Conservation (phyloP, 2,888 invertebrate genomes). For the Hydropsyche betteni region DNA sequence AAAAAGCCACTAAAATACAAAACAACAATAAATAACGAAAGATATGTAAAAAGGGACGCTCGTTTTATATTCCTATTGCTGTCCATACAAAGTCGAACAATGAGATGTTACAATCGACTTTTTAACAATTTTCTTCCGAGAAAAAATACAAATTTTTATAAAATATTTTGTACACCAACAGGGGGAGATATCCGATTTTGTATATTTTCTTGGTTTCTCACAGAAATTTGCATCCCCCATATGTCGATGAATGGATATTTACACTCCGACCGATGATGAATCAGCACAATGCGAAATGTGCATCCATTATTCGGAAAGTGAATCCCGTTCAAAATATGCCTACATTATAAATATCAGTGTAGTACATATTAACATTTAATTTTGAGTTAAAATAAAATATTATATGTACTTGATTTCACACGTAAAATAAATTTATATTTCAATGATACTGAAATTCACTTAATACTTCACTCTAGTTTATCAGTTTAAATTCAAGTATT, state of each 20-base stretch:
- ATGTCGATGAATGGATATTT: slow-evolving; percentile 39
- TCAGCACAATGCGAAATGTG: slow-evolving; percentile 43
- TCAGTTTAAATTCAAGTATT: no score
- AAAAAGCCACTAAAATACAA: neutral
- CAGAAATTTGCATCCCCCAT: slow-evolving; percentile 49
- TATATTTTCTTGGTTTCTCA: slow-evolving; percentile 44
- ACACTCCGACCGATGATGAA: slow-evolving; percentile 45
- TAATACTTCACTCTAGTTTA: neutral
- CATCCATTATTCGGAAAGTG: slow-evolving; percentile 38
- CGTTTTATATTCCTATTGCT: slow-evolving; percentile 9
- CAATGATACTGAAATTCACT: neutral
- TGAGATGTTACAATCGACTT: slow-evolving; percentile 17
- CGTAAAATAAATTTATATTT: neutral
- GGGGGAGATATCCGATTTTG: slow-evolving; percentile 1
- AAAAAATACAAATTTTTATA: neutral
- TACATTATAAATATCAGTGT: slow-evolving; percentile 17
- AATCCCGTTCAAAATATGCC: neutral
- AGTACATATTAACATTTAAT: neutral
- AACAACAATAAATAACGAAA: slow-evolving; percentile 6
- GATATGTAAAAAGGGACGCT: slow-evolving; percentile 29
- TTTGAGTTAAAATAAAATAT: neutral
- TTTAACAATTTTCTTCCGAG: slow-evolving; percentile 18
- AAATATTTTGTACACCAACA: neutral
- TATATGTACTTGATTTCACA: neutral
- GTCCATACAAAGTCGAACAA: slow-evolving; percentile 21